phyloP scores from a whole-genome alignment of 2,888 invertebrate species.

The Acrocera orbiculus region DNA sequence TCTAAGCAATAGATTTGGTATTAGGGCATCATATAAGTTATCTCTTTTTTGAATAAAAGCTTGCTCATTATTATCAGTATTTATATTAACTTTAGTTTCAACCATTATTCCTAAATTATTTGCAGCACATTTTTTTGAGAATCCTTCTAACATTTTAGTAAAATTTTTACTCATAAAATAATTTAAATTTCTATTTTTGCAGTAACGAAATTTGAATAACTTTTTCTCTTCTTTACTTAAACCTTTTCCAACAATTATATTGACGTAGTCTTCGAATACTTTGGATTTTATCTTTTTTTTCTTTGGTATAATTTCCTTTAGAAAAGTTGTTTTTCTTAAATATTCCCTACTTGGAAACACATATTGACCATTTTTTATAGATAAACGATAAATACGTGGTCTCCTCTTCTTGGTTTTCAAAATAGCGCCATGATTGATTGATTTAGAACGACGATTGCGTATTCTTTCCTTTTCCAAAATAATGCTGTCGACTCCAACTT shows the following conservation, averaged over 20 bases:
- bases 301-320: too few species aligned
- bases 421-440: too few species aligned
- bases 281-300: slow-evolving; percentile 3
- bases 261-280: slow-evolving; percentile 17
- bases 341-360: too few species aligned
- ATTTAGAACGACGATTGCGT: too few species aligned
- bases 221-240: slow-evolving; percentile 7
- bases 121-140: slow-evolving; percentile 28
- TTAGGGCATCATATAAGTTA: slow-evolving; percentile 50
- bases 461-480: too few species aligned
- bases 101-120: slow-evolving; percentile 27
- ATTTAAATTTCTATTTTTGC: slow-evolving; percentile 17
- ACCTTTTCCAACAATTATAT: slow-evolving; percentile 18
- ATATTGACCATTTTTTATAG: too few species aligned
- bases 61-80: slow-evolving; percentile 62
- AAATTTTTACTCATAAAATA: slow-evolving; percentile 37
- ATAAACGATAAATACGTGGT: too few species aligned
- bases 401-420: too few species aligned
- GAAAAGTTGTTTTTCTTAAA: too few species aligned
- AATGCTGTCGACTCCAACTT: too few species aligned
- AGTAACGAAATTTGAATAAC: slow-evolving; percentile 3
- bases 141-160: slow-evolving; percentile 39
- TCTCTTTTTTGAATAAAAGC: slow-evolving; percentile 62
- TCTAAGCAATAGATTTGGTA: slow-evolving; percentile 49
- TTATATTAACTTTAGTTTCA: slow-evolving; percentile 64